Conservation (phyloP, 2,113 vertebrate species). For the Pseudonaja textilis region DNA sequence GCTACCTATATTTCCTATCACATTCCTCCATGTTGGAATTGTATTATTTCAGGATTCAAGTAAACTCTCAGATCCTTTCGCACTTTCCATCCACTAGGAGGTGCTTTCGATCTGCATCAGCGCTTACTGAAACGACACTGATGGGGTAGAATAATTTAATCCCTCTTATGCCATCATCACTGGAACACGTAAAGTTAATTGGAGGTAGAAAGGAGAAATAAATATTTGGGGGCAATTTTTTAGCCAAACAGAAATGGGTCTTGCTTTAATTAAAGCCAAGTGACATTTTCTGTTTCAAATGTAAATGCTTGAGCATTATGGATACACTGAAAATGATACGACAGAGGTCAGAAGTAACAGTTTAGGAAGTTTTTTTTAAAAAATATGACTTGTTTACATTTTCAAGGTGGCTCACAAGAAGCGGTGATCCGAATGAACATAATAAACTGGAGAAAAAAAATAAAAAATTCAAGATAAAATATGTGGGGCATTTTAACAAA, state of each 20-base stretch:
- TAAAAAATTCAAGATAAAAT: background rate
- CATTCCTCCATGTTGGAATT: background rate
- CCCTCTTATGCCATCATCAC: background rate
- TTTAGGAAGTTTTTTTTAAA: background rate
- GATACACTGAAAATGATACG: background rate
- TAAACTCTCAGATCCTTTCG: background rate
- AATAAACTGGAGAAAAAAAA: background rate
- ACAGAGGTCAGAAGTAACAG: background rate
- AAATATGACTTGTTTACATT: background rate
- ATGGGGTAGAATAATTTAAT: background rate
- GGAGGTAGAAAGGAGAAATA: background rate
- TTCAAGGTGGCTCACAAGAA: background rate
- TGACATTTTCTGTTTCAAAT: no score
- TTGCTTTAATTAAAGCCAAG: background rate
- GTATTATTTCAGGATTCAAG: background rate
- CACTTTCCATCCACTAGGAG: slow-evolving; percentile 54
- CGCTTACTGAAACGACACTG: background rate
- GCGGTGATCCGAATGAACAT: background rate
- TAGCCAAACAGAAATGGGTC: background rate
- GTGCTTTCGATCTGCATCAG: slow-evolving; percentile 49
- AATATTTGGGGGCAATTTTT: background rate
- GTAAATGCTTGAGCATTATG: background rate
- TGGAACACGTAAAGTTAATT: background rate
- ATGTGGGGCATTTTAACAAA: background rate
- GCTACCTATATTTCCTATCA: background rate